Evolutionary conservation across 2,888 invertebrate genomes (phyloP), one percentile per base, ranked within the genome.

Genomic region (Danaus chrysippus): DNA sequence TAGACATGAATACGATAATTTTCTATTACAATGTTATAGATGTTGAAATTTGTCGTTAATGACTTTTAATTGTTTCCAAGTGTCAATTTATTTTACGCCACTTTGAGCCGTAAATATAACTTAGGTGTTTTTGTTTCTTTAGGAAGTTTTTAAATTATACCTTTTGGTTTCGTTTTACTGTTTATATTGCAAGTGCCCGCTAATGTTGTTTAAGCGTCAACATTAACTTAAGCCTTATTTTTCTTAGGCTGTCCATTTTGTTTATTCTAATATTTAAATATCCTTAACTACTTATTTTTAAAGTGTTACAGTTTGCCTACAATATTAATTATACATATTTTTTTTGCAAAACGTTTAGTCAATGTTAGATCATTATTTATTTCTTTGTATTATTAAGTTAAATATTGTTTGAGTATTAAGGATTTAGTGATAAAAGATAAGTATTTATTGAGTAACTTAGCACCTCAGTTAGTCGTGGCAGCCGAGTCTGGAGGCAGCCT

Each of bases 1-100:
- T 75, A 67, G 73, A 72, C 71, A 72, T 77, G 76, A 76, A 76
- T 77, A 78, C 76, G 78, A 79, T 83, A 82, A 79, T 79, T 81
- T 74, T 74, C 73, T 76, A 77, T 80, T 77, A 76, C 54, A 56
- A 75, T 76, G 68, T 65, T 57, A 66, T 65, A 62, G n/a, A n/a
- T 43, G 42, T 43, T 62, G 13, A 42, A 10, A 10, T 19, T 10
- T 11, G 46, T 3, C 10, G n/a, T 10, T 43, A n/a, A 43, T 43
- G 12, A 43, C 3, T n/a, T n/a, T 1, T 49, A 49, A 52, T 61
- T 10, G 52, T 61, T 61, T 46, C 55, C 61, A 42, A 61, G 60
- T 52, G 56, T 52, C 56, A 52, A 61, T 56, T 61, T 52, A 52
- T 56, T 49, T 56, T 56, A 56, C 56, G 56, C 56, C 49, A 52